Evolutionary conservation across 2,113 vertebrate species (phyloP).

Genomic region (Catharus bicknelli): DNA sequence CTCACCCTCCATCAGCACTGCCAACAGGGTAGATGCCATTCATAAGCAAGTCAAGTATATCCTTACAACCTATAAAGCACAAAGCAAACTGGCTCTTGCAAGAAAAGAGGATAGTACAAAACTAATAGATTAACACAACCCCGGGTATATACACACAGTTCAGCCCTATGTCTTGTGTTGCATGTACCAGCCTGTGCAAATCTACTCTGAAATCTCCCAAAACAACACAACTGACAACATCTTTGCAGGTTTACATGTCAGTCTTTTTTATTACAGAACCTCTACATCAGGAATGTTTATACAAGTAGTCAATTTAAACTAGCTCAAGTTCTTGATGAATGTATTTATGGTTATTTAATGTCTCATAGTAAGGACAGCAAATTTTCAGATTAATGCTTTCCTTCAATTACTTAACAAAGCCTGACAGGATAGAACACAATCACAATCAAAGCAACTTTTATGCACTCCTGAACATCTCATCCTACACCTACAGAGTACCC

Average conservation of each 20-base stretch:
- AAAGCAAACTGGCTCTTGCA: not conserved
- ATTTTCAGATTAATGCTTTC: not conserved
- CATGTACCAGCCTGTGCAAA: not conserved
- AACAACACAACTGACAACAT: not conserved
- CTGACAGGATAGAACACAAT: not conserved
- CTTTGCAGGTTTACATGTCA: not conserved
- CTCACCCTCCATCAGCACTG: not conserved
- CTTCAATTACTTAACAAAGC: not conserved
- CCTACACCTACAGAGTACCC: not conserved
- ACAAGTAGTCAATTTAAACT: not conserved
- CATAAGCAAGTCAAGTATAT: not conserved
- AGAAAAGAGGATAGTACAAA: not conserved
- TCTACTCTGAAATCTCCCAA: not conserved
- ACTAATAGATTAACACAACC: not conserved
- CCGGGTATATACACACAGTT: not conserved
- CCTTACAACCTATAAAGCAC: not conserved
- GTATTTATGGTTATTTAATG: not conserved
- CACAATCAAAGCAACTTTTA: not conserved
- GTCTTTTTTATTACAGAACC: not conserved
- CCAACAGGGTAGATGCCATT: not conserved
- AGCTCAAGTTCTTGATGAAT: not conserved
- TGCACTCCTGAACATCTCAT: not conserved
- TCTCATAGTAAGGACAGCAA: not conserved
- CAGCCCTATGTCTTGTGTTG: not conserved
- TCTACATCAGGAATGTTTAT: not conserved